These are phyloP conservation scores for Pluvialis apricaria DNA, from an alignment of 2,113 vertebrate genomes.

Conservation along the genomic window DNA sequence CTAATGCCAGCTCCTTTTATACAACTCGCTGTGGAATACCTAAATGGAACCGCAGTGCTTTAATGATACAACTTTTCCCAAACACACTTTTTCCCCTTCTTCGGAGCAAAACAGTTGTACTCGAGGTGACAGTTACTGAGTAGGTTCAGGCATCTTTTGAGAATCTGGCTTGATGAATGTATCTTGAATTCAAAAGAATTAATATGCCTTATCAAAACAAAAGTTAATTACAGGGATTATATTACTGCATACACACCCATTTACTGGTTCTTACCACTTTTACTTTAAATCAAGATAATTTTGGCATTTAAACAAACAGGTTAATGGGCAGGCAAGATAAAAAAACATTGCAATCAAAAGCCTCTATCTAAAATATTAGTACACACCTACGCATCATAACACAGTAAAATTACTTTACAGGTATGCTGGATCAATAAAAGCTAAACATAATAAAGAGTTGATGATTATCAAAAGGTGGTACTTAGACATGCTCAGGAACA, in stretches of 20 bases:
- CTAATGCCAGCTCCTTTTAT: background rate
- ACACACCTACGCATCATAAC: background rate
- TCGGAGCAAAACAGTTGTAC: background rate
- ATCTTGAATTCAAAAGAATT: background rate
- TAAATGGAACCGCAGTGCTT: background rate
- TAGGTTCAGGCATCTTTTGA: background rate
- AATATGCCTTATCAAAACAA: background rate
- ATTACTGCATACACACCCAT: background rate
- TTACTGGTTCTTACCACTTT: background rate
- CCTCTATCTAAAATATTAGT: background rate
- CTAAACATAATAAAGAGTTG: background rate
- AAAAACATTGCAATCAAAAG: background rate
- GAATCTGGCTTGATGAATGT: background rate
- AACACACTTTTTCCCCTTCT: background rate
- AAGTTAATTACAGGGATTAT: background rate
- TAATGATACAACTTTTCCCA: background rate
- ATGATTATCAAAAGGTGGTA: background rate
- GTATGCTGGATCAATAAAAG: background rate
- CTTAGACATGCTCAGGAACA: background rate
- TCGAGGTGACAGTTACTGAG: background rate
- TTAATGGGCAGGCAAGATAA: background rate
- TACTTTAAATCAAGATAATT: slow-evolving; percentile 8
- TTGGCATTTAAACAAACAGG: slow-evolving; percentile 1
- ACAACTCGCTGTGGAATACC: background rate
- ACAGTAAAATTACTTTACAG: background rate